Evolutionary conservation across 2,888 invertebrate genomes (phyloP).

Genomic region (Drosophila algonquin): DNA sequence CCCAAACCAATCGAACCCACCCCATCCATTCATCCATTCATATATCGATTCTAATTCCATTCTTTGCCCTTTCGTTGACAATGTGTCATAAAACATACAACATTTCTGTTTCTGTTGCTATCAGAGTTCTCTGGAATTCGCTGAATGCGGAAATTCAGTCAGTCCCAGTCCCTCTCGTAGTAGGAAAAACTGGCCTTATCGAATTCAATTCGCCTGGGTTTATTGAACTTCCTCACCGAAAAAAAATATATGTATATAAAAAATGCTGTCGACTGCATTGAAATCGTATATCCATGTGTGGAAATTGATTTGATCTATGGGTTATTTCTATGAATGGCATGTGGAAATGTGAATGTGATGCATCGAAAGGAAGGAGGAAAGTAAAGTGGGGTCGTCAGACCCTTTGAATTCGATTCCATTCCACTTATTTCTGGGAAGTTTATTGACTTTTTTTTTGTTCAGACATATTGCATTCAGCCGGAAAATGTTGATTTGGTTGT

Average conservation of each 20-base stretch:
- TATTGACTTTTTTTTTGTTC: neutral
- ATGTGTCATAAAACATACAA: constrained; percentile 19
- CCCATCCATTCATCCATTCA: neutral
- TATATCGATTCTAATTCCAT: constrained; percentile 11
- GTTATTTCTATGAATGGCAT: constrained; percentile 33
- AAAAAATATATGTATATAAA: neutral
- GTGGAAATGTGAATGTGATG: neutral
- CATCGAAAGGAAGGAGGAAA: neutral
- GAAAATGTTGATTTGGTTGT: neutral
- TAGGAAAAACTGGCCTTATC: constrained; percentile 30
- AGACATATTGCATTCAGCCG: no score
- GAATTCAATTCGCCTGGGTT: constrained; percentile 43
- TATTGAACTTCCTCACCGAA: constrained; percentile 45
- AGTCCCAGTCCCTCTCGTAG: neutral
- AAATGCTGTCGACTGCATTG: constrained; percentile 23
- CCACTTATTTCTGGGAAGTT: neutral
- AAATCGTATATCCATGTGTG: constrained; percentile 32
- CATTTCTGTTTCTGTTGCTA: constrained; percentile 14
- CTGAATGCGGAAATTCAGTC: constrained; percentile 36
- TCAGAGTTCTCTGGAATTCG: constrained; percentile 35
- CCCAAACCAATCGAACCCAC: no score
- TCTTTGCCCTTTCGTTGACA: constrained; percentile 1
- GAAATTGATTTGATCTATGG: constrained; percentile 1
- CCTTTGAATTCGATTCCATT: neutral
- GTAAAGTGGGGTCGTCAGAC: neutral